Evolutionary conservation across 2,888 invertebrate genomes (phyloP).

Genomic region (Ophraella communa): DNA sequence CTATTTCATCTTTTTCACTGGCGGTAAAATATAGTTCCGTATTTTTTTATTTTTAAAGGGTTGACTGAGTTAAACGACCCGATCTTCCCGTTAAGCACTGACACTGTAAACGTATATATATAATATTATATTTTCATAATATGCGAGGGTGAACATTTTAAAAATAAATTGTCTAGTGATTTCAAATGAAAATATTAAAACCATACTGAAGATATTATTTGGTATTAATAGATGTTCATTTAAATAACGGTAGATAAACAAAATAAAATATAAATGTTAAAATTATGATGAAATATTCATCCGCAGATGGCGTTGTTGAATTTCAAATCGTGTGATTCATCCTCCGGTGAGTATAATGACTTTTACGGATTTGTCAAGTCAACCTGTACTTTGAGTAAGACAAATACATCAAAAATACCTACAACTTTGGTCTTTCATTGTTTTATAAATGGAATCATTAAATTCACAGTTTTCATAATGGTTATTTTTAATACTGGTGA

Average conservation of each 20-base stretch:
- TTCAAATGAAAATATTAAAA: background rate
- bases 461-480: too few species aligned
- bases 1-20: slow-evolving; percentile 28
- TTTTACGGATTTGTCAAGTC: too few species aligned
- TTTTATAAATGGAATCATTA: too few species aligned
- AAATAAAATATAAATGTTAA: background rate
- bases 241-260: background rate
- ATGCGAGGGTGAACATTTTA: slow-evolving; percentile 2
- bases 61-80: slow-evolving; percentile 39
- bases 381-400: too few species aligned
- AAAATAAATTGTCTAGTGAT: background rate
- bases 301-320: too few species aligned
- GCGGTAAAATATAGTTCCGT: slow-evolving; percentile 40
- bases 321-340: too few species aligned
- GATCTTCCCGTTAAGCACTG: slow-evolving; percentile 16
- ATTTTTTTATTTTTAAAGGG: slow-evolving; percentile 38
- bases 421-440: too few species aligned
- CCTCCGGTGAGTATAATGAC: too few species aligned
- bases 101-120: background rate
- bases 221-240: background rate
- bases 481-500: too few species aligned
- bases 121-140: background rate
- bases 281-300: too few species aligned
- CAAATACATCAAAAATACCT: too few species aligned
- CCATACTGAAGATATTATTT: slow-evolving; percentile 9